Conservation (phyloP, 2,113 vertebrate species). For the Tachysurus fulvidraco region DNA sequence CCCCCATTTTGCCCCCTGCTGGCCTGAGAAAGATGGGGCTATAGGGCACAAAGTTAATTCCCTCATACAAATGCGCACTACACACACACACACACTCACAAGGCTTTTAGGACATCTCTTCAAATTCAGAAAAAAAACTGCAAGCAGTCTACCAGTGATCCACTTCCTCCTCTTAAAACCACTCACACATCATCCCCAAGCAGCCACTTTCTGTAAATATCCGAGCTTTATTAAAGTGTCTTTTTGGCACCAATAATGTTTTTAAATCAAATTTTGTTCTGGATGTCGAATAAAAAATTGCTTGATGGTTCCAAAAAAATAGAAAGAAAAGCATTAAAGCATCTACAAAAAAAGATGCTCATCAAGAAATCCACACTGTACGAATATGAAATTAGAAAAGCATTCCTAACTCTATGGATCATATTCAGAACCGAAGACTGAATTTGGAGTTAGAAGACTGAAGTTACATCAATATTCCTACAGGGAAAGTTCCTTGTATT, state of each 20-base stretch:
- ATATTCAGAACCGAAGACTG: neutral
- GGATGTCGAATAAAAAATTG: neutral
- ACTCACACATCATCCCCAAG: neutral
- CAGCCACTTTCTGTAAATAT: neutral
- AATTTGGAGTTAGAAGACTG: no score
- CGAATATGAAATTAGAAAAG: neutral
- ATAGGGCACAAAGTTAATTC: conserved; percentile 61
- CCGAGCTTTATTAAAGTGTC: neutral
- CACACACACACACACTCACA: neutral
- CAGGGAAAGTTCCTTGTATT: neutral
- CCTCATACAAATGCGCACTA: neutral
- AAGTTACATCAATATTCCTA: neutral
- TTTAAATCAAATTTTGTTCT: neutral
- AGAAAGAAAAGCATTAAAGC: neutral
- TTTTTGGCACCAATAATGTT: conserved; percentile 14
- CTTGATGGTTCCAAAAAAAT: neutral
- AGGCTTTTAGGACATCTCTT: neutral
- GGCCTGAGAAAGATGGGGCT: conserved; percentile 27
- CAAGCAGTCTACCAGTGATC: neutral
- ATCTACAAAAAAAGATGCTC: neutral
- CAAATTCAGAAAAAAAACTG: neutral
- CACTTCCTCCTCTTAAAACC: neutral
- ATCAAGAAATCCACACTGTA: neutral
- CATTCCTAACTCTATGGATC: neutral
- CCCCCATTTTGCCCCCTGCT: conserved; percentile 56